Conservation (phyloP, 2,113 vertebrate genomes). For the Ascaphus truei region DNA sequence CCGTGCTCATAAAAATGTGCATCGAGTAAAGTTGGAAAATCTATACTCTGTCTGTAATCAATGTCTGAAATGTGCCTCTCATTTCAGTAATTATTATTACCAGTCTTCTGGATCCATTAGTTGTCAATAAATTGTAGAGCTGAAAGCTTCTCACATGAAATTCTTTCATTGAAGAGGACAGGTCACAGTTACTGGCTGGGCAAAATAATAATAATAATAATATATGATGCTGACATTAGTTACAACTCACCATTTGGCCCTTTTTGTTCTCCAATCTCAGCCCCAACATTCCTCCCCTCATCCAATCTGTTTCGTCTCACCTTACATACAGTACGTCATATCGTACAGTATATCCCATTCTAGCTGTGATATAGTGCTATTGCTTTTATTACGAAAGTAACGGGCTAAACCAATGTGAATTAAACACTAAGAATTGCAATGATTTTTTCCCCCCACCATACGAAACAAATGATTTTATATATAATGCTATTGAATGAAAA, state of each 20-base stretch:
- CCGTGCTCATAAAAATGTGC: slow-evolving; percentile 14
- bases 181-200: neutral
- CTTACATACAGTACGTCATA: too few relatives aligned
- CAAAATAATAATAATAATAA: too few relatives aligned
- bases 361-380: too few relatives aligned
- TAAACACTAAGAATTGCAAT: too few relatives aligned
- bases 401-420: too few relatives aligned
- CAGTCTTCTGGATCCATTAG: slow-evolving; percentile 24
- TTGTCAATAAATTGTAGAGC: slow-evolving; percentile 26
- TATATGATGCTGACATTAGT: neutral
- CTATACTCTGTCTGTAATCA: slow-evolving; percentile 33
- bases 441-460: too few relatives aligned
- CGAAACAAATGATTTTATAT: too few relatives aligned
- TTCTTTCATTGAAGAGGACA: neutral
- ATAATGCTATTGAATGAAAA: too few relatives aligned
- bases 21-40: slow-evolving; percentile 29
- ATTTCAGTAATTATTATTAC: slow-evolving; percentile 9
- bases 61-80: slow-evolving; percentile 20
- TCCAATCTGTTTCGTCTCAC: too few relatives aligned
- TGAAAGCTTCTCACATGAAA: slow-evolving; percentile 2
- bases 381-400: too few relatives aligned
- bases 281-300: neutral
- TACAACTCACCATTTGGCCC: neutral
- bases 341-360: too few relatives aligned
- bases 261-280: neutral